Percentiles rank a stretch among this genome's conserved stretches.
Evolutionary conservation across 2,113 vertebrate species (phyloP).

Genomic region (Oncorhynchus clarkii): DNA sequence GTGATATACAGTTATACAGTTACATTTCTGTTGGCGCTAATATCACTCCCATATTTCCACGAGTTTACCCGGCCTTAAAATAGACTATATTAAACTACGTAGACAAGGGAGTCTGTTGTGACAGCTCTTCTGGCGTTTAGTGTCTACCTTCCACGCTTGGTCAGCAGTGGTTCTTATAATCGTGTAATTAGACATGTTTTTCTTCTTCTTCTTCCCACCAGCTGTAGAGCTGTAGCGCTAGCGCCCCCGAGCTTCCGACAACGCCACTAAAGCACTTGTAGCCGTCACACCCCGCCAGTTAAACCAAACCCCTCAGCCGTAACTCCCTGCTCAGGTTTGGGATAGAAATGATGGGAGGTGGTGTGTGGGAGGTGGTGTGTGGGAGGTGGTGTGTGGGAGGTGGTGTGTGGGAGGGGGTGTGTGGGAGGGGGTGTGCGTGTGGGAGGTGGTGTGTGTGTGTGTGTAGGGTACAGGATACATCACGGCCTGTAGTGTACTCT

Average conservation of each 20-base stretch:
- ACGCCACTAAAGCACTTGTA: not conserved
- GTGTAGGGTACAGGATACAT: not conserved
- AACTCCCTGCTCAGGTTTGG: not conserved
- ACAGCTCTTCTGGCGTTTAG: not conserved
- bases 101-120: not conserved
- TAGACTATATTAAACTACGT: not conserved
- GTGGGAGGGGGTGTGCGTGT: too few relatives aligned
- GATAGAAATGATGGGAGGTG: not conserved
- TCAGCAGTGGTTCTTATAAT: not conserved
- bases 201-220: not conserved
- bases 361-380: not conserved
- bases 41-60: too few relatives aligned
- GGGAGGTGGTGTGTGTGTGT: not conserved
- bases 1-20: too few relatives aligned
- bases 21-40: too few relatives aligned
- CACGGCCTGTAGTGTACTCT: not conserved
- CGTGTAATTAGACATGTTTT: not conserved
- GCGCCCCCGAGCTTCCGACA: not conserved
- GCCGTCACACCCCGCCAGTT: not conserved
- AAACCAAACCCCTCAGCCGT: not conserved
- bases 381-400: slow-evolving; percentile 13
- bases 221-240: not conserved
- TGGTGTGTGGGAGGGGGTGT: not conserved
- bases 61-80: too few relatives aligned
- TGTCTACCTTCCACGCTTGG: not conserved